Conservation (phyloP, 2,888 invertebrate genomes). For the Selenia dentaria region DNA sequence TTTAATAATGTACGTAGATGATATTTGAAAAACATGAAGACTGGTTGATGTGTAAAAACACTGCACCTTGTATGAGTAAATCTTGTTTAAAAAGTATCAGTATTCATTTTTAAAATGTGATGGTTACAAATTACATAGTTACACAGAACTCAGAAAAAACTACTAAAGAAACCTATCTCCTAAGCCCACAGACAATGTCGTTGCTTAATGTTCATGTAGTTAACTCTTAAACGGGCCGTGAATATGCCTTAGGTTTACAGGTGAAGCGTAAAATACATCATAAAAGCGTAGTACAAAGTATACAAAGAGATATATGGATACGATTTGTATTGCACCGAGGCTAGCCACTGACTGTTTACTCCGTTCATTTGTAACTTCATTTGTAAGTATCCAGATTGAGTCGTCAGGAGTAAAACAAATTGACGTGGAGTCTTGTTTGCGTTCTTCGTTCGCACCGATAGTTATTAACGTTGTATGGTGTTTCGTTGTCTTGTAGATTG, state of each 20-base stretch:
- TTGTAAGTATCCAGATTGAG: constrained; percentile 52
- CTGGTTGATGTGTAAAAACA: too few species aligned
- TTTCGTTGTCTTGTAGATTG: constrained; percentile 4
- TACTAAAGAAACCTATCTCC: constrained; percentile 1
- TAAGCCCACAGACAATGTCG: constrained; percentile 36
- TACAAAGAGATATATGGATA: constrained; percentile 54
- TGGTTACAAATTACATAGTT: too few species aligned
- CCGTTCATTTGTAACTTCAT: constrained; percentile 60
- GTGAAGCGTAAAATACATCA: constrained; percentile 55
- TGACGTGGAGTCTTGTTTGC: constrained; percentile 32
- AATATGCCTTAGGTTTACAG: constrained; percentile 42
- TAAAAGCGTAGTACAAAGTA: constrained; percentile 57
- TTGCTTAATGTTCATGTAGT: constrained; percentile 37
- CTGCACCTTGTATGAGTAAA: too few species aligned
- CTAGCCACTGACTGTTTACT: constrained; percentile 53
- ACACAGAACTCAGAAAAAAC: background rate
- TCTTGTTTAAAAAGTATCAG: too few species aligned
- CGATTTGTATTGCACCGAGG: constrained; percentile 56
- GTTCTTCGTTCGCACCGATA: constrained; percentile 23
- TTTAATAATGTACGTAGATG: too few species aligned
- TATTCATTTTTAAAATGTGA: too few species aligned
- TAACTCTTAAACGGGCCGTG: constrained; percentile 49
- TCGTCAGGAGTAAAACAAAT: constrained; percentile 45
- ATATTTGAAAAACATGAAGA: too few species aligned
- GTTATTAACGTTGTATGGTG: constrained; percentile 24